Conservation (phyloP, 2,888 invertebrate genomes). For the Diplazon laetatorius region DNA sequence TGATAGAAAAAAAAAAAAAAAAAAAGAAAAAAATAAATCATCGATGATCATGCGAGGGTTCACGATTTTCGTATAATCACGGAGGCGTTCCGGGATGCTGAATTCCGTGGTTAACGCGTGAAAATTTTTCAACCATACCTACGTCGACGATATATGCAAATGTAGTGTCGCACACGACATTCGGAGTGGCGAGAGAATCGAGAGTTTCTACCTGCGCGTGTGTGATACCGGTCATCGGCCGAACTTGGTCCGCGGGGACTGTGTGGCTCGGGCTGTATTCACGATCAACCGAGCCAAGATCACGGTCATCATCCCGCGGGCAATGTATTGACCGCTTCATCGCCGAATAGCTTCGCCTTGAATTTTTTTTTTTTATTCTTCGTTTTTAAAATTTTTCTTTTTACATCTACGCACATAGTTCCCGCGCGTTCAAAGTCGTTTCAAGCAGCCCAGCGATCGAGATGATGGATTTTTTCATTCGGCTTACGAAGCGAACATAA, state of each 20-base stretch:
- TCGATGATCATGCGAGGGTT: not conserved
- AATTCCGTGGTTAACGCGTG: constrained; percentile 45
- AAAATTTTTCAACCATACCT: constrained; percentile 42
- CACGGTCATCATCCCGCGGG: constrained; percentile 73
- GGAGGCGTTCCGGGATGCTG: not conserved
- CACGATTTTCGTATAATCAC: not conserved
- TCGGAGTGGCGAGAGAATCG: constrained; percentile 61
- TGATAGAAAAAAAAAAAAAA: not conserved
- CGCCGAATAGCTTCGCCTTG: constrained; percentile 49
- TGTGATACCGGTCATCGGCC: constrained; percentile 79
- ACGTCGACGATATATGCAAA: constrained; percentile 59
- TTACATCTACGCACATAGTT: no score
- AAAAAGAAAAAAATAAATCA: no score
- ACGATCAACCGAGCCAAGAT: constrained; percentile 77
- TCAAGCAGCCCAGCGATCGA: no score
- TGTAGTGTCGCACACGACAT: constrained; percentile 45
- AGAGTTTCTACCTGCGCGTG: constrained; percentile 59
- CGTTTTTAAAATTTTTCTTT: not conserved
- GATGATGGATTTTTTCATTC: no score
- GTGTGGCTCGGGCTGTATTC: no score
- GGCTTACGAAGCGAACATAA: not conserved
- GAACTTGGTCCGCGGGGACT: constrained; percentile 62
- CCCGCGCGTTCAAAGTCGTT: no score
- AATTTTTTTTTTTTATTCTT: constrained; percentile 31
- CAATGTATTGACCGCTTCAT: constrained; percentile 48